Evolutionary conservation across 2,113 vertebrate genomes (phyloP).

Genomic region (Poeciliopsis occidentalis): DNA sequence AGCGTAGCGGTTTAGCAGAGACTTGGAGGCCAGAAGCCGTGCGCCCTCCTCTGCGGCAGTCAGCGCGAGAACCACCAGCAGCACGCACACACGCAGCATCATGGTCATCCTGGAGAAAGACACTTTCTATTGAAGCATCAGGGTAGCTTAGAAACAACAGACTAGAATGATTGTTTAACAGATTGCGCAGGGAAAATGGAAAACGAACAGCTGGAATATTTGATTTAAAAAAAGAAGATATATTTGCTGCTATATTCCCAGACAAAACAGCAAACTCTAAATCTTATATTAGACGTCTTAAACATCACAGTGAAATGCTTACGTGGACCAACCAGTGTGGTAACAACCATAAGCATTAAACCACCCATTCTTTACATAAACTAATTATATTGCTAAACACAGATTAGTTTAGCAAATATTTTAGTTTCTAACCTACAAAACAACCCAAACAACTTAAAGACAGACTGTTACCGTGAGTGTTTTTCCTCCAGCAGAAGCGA

Average conservation of each 20-base stretch:
- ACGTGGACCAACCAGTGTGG: background rate
- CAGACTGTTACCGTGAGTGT: background rate
- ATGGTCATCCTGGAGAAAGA: constrained; percentile 83
- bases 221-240: background rate
- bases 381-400: background rate
- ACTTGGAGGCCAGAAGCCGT: constrained; percentile 91
- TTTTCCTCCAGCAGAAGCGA: background rate
- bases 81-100: constrained; percentile 61
- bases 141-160: no score
- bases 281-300: background rate
- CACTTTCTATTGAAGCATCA: background rate
- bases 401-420: background rate
- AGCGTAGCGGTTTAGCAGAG: constrained; percentile 91
- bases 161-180: no score
- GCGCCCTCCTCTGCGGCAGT: constrained; percentile 88
- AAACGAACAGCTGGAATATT: background rate
- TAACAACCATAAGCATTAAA: background rate
- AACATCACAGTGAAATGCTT: background rate
- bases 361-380: background rate
- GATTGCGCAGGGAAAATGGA: no score
- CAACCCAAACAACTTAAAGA: background rate
- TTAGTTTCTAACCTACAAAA: background rate
- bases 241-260: background rate
- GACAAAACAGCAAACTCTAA: background rate
- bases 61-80: constrained; percentile 74